A percentile compares a stretch with the other conserved stretches of the same genome.
phyloP scores from a whole-genome alignment of 1,140 invertebrate species.

The Arion vulgaris region DNA sequence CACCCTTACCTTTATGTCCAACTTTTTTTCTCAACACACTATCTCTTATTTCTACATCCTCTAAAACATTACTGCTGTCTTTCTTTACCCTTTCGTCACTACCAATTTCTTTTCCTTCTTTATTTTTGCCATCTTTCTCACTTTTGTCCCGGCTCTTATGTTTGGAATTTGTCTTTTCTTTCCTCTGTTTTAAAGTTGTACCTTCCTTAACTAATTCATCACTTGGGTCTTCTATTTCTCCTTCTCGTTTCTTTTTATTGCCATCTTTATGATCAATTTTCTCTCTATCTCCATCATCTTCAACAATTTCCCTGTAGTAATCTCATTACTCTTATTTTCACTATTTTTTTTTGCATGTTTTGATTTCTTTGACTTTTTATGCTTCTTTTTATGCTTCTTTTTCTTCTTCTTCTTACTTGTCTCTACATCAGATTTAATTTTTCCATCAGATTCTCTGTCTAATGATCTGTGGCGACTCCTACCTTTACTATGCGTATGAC shows the following conservation, averaged over 20 bases:
- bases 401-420: conserved; percentile 29
- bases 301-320: not conserved
- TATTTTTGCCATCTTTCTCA: not conserved
- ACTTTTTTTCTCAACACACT: not conserved
- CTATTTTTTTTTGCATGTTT: conserved; percentile 18
- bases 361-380: conserved; percentile 25
- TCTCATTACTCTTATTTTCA: not conserved
- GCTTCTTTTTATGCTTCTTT: conserved; percentile 35
- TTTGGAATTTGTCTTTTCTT: not conserved
- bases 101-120: not conserved
- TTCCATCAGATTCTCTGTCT: not conserved
- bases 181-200: not conserved
- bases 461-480: not conserved
- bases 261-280: not conserved
- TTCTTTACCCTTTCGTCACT: not conserved
- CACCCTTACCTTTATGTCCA: not conserved
- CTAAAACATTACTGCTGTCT: not conserved
- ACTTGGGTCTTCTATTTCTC: not conserved
- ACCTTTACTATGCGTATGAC: not conserved
- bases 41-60: not conserved
- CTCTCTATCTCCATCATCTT: not conserved
- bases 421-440: not conserved
- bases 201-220: not conserved
- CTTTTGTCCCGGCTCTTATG: not conserved
- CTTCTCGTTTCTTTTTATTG: not conserved